Percentiles rank a stretch among this genome's conserved stretches.
Conservation (phyloP, 2,113 vertebrate genomes). For the Malaclemys terrapin region DNA sequence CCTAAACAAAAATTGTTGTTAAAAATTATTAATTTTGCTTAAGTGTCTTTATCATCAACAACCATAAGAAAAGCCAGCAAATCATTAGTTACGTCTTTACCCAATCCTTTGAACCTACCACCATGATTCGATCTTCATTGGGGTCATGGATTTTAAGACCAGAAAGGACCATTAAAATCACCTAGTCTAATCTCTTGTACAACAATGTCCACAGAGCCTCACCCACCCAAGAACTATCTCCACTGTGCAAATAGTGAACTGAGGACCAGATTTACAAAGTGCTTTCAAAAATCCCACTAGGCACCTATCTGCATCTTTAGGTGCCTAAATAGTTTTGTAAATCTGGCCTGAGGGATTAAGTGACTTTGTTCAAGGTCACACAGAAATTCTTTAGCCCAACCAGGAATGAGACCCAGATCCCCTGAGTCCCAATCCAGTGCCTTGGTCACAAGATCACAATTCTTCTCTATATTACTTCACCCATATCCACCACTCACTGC, state of each 20-base stretch:
- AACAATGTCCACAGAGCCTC: not conserved
- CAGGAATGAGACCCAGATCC: not conserved
- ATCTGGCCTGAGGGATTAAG: not conserved
- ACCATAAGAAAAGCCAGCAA: not conserved
- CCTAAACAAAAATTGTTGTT: not conserved
- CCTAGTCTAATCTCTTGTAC: not conserved
- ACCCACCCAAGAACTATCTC: not conserved
- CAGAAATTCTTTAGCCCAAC: not conserved
- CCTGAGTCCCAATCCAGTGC: not conserved
- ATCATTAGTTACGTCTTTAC: not conserved
- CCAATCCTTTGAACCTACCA: not conserved
- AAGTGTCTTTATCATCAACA: not conserved
- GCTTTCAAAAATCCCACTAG: not conserved
- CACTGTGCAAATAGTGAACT: not conserved
- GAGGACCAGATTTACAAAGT: not conserved
- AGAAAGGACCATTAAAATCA: not conserved
- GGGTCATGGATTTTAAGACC: not conserved
- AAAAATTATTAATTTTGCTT: not conserved
- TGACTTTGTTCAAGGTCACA: not conserved
- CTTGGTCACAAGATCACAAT: not conserved
- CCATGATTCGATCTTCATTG: not conserved
- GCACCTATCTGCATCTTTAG: not conserved
- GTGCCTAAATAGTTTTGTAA: not conserved
- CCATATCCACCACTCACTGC: not conserved
- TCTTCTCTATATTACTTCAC: accelerated